Conservation (phyloP, 2,113 vertebrate genomes). For the Xiphophorus hellerii region DNA sequence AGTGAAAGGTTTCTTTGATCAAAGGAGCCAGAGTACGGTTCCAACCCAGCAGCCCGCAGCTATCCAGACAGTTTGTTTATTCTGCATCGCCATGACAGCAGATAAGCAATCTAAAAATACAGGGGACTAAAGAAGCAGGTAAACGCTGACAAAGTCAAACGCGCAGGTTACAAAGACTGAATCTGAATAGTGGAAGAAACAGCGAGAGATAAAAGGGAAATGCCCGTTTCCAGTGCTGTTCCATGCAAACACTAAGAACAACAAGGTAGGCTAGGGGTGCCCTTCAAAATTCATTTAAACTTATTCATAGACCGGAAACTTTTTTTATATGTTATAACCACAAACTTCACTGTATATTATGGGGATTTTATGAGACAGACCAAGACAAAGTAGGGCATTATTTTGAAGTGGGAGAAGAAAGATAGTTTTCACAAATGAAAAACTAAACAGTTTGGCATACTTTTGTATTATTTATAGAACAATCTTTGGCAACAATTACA, state of each 20-base stretch:
- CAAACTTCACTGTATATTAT: background rate
- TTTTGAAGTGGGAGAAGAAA: background rate
- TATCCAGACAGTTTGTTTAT: constrained; percentile 71
- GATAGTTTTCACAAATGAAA: background rate
- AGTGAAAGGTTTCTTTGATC: constrained; percentile 73
- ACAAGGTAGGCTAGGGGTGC: constrained; percentile 37
- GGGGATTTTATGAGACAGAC: background rate
- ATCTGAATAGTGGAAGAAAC: constrained; percentile 57
- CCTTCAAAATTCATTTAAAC: constrained; percentile 12
- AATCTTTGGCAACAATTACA: background rate
- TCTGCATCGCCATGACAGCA: constrained; percentile 72
- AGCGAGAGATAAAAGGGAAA: constrained; percentile 56
- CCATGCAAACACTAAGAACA: constrained; percentile 58
- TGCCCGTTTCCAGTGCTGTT: constrained; percentile 67
- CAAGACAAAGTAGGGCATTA: background rate
- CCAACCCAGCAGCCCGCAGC: constrained; percentile 50
- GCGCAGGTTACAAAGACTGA: constrained; percentile 67
- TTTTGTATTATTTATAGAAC: background rate
- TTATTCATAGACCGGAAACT: background rate
- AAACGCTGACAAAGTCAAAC: constrained; percentile 60
- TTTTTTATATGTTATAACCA: background rate
- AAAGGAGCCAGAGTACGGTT: constrained; percentile 58
- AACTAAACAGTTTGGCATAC: background rate
- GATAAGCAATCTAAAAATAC: constrained; percentile 78
- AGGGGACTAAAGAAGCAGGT: constrained; percentile 47